Evolutionary conservation across 2,797 vertebrate genomes (phyloP).

Genomic region (Oreochromis mossambicus): DNA sequence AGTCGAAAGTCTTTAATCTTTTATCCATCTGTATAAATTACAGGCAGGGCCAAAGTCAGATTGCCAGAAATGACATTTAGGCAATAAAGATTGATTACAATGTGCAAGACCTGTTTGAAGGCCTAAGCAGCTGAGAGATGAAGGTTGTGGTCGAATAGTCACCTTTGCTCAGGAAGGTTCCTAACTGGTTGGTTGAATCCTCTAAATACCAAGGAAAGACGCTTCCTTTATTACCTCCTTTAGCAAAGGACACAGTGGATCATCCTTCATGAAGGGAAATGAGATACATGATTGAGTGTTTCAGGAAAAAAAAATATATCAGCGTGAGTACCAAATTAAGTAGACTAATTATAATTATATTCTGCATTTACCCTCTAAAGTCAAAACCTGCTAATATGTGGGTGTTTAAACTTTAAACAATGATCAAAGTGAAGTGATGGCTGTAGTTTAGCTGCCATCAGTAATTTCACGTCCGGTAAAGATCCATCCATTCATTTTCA

Average conservation of each 20-base stretch:
- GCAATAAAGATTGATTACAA: background rate
- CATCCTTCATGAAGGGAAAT: background rate
- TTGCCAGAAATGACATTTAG: background rate
- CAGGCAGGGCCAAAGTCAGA: background rate
- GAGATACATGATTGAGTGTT: background rate
- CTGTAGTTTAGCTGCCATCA: background rate
- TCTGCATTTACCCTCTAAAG: accelerated
- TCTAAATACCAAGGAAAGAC: background rate
- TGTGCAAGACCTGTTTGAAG: background rate
- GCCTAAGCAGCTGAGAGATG: background rate
- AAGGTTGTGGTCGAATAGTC: background rate
- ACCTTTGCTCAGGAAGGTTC: background rate
- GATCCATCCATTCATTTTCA: accelerated
- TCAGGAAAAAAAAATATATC: background rate
- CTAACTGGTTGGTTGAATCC: background rate
- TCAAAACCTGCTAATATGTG: background rate
- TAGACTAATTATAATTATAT: accelerated
- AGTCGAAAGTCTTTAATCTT: too few relatives aligned
- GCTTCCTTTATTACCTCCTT: background rate
- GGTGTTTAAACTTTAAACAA: background rate
- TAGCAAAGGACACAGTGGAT: background rate
- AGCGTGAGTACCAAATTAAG: background rate
- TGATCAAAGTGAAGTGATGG: background rate
- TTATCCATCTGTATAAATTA: accelerated
- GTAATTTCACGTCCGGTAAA: background rate